Base-by-base conservation (phyloP, 2,888 invertebrate species). In the Xestia xanthographa region DNA sequence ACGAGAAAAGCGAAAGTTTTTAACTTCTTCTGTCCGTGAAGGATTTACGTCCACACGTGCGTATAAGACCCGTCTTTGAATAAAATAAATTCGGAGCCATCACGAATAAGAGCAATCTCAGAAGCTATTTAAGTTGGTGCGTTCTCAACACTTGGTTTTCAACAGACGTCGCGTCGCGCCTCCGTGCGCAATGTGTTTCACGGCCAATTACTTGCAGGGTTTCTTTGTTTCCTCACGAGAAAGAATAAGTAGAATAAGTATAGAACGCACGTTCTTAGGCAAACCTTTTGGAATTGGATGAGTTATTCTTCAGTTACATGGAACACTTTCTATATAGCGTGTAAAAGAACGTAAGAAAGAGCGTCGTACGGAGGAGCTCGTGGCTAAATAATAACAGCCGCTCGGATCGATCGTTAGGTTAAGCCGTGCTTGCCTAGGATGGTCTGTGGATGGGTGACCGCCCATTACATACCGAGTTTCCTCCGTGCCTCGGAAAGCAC, bases 141-240 rank as follows among this genome's bases (percentile, higher is more conserved):
- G 66, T 79, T 78, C 48, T 70, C 63, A 80, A 80, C 82, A 84
- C 72, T 82, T 63, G 80, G 66, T 75, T 84, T 69, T 69, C 71
- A 68, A 38, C 34, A 80, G 71, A 58, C 79, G 60, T 70, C 68
- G 68, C 62, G 69, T 38, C 69, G 72, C 69, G 83, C 83, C 72
- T 72, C 75, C 65, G 41, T 84, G 73, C 81, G 70, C 69, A 76
- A 58, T 73, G 72, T 84, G 68, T 83, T 84, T 83, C 84, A 83
- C 73, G 85, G 76, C 76, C 83, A 84, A 83, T 83, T 84, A 83
- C 81, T 80, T 77, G 71, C 84, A 74, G 17, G 81, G 71, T 72
- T 80, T 83, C 84, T 84, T 83, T 80, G 76, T 84, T 83, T 80
- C 71, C 73, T 74, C 53, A 34, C 70, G 84, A 73, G 34, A 50